Evolutionary conservation across 2,797 vertebrate genomes (phyloP).

Genomic region (Schizothorax lantsangensis): DNA sequence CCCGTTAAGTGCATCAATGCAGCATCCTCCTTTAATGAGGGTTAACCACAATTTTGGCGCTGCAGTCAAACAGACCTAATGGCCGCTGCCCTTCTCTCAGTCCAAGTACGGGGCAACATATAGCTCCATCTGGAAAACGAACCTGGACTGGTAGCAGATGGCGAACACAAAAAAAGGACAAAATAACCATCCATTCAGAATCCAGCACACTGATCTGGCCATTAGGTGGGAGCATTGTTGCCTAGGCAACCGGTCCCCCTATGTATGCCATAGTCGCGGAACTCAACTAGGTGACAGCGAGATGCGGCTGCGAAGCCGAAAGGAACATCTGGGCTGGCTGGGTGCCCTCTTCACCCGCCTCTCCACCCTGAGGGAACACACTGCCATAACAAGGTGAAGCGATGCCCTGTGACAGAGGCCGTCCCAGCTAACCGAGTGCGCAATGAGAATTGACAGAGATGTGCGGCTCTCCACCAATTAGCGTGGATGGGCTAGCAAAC

Average conservation of each 20-base stretch:
- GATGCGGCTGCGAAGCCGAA: conserved; percentile 75
- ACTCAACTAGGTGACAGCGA: conserved; percentile 80
- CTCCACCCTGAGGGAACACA: conserved; percentile 30
- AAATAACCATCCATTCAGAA: conserved; percentile 83
- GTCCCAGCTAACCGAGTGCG: conserved; percentile 78
- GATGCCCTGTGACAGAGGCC: conserved; percentile 72
- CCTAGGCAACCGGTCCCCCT: conserved; percentile 79
- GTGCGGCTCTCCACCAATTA: conserved; percentile 73
- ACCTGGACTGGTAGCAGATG: conserved; percentile 79
- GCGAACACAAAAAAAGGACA: conserved; percentile 73
- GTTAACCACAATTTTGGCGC: conserved; percentile 3
- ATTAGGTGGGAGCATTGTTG: conserved; percentile 76
- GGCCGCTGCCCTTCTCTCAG: conserved; percentile 20
- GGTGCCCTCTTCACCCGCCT: conserved; percentile 71
- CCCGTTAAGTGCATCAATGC: background rate
- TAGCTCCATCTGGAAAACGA: conserved; percentile 52
- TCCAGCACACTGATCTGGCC: conserved; percentile 78
- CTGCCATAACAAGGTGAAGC: conserved; percentile 63
- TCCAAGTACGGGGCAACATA: conserved; percentile 60
- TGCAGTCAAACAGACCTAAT: conserved; percentile 32
- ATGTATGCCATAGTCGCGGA: conserved; percentile 69
- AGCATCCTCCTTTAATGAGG: background rate
- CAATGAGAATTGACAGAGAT: conserved; percentile 78
- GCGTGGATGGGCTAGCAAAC: conserved; percentile 68
- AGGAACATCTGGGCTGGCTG: conserved; percentile 84